These are phyloP conservation scores for Stenodera caucasica DNA, from an alignment of 2,888 invertebrate species.

Conservation along the genomic window DNA sequence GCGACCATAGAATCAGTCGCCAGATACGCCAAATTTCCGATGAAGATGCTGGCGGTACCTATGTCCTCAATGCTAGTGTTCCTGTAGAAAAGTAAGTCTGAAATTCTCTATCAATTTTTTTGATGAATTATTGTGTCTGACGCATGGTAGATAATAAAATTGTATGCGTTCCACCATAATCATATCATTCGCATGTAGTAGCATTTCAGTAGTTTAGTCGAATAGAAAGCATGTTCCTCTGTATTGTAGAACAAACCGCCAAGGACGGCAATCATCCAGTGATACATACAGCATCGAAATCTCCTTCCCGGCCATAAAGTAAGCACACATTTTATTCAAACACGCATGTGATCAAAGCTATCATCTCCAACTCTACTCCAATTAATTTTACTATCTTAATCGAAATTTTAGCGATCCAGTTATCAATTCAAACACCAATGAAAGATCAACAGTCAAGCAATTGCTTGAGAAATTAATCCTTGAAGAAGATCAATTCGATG, in stretches of 20 bases:
- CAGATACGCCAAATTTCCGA: constrained; percentile 66
- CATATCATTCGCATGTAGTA: constrained; percentile 35
- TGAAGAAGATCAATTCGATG: constrained; percentile 93
- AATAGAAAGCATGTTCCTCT: constrained; percentile 51
- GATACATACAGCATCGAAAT: constrained; percentile 91
- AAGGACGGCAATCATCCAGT: constrained; percentile 84
- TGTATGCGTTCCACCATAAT: constrained; percentile 10
- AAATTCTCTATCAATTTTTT: constrained; percentile 1
- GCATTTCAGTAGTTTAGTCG: constrained; percentile 39
- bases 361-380: neutral
- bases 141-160: neutral
- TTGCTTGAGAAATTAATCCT: constrained; percentile 87
- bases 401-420: constrained; percentile 77
- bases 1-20: constrained; percentile 75
- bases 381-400: neutral
- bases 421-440: constrained; percentile 81
- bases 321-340: constrained; percentile 56
- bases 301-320: constrained; percentile 91
- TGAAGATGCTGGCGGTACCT: constrained; percentile 74
- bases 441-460: constrained; percentile 79
- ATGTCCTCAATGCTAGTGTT: constrained; percentile 78
- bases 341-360: constrained; percentile 24
- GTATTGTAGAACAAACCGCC: constrained; percentile 71
- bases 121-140: neutral
- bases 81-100: constrained; percentile 82